These are phyloP conservation scores for Albula goreensis DNA, from an alignment of 2,113 vertebrate species.

Conservation along the genomic window DNA sequence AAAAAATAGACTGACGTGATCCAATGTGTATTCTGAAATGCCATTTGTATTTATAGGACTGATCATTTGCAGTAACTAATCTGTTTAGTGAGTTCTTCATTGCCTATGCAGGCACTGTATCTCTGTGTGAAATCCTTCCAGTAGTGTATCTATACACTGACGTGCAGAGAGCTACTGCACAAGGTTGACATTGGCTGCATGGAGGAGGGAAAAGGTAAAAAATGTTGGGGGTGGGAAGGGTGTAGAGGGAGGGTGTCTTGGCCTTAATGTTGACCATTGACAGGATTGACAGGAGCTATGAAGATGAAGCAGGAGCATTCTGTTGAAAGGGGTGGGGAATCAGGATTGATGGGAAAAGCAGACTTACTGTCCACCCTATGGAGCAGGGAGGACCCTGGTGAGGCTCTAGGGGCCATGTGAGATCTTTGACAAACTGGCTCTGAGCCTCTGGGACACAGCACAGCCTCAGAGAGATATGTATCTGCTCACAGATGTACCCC, in stretches of 20 bases:
- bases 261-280: too few species aligned
- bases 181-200: not conserved
- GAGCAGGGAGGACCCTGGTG: not conserved
- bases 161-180: too few species aligned
- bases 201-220: not conserved
- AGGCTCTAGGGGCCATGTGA: not conserved
- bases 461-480: not conserved
- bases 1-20: constrained; percentile 45
- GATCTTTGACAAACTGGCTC: not conserved
- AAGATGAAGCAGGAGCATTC: not conserved
- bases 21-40: constrained; percentile 25
- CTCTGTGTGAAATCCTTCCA: not conserved
- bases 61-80: not conserved
- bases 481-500: not conserved
- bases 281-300: not conserved
- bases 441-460: not conserved
- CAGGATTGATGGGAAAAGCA: not conserved
- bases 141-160: not conserved
- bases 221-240: not conserved
- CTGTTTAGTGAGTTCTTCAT: not conserved
- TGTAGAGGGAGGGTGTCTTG: not conserved
- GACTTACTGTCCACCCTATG: not conserved
- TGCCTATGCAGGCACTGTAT: not conserved
- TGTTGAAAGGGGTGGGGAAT: not conserved
- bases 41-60: constrained; percentile 20